Base-by-base conservation (phyloP, 2,888 invertebrate species). In the Pandemis cinnamomeana region DNA sequence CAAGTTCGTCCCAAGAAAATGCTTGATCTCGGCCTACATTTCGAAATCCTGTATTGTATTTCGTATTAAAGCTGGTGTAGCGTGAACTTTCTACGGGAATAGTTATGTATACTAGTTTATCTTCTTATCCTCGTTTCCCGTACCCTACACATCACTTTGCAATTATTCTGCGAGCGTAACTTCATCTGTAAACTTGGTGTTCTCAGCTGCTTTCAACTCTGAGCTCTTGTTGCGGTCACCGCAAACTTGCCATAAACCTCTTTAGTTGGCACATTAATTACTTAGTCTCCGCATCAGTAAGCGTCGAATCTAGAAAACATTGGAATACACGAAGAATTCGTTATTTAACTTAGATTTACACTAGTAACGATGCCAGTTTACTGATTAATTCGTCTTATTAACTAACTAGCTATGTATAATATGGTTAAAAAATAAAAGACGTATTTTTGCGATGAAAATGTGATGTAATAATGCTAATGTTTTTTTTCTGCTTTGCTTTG, bases 131-230 rank as follows among this genome's bases (percentile, higher is more conserved):
- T 42, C 76, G 80, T 79, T 77, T 77, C 79, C 77, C 78, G 76
- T 36, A 36, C 20, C 46, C 46, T 79, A 78, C 78, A 80, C 80
- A 77, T 79, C 76, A 77, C 80, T 82, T 80, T 81, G 80, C 81
- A 87, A 88, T 88, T 88, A 87, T 87, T 86, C 86, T 85, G 78
- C 82, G 78, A 83, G 83, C 71, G 82, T 77, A 87, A 87, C 82
- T 87, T 86, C 78, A 68, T 73, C 82, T 79, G 76, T 83, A 80
- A 84, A 86, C 82, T 87, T 85, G 82, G 77, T 79, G 79, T 80
- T 81, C 79, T 76, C 80, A 76, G 78, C 77, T 79, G 78, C 76
- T 76, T 72, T 72, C 72, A 81, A 81, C 81, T 81, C 78, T 78
- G 80, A 81, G 77, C 80, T 80, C 66, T 77, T 76, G 75, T 80